A percentile compares a stretch with the other conserved stretches of the same genome.
Evolutionary conservation across 2,888 invertebrate species (phyloP).

Genomic region (Protodeltote pygarga): DNA sequence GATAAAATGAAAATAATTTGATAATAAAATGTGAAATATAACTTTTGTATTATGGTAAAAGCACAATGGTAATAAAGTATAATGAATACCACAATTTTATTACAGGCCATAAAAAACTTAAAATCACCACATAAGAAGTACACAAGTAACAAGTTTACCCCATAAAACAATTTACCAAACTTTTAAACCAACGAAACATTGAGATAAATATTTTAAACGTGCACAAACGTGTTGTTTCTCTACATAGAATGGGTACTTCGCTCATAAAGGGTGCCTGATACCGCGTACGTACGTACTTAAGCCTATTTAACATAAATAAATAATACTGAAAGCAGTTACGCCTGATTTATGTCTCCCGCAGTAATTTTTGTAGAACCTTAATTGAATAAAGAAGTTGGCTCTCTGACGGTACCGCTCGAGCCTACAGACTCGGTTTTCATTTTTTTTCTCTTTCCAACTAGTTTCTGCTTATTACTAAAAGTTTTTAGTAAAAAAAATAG

Average conservation of each 20-base stretch:
- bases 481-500: neutral
- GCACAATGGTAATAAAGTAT: too few relatives aligned
- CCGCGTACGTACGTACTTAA: slow-evolving; percentile 62
- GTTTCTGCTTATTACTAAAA: slow-evolving; percentile 1
- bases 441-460: neutral
- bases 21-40: too few relatives aligned
- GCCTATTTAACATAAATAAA: slow-evolving; percentile 78
- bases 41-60: too few relatives aligned
- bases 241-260: slow-evolving; percentile 33
- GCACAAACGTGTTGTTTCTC: slow-evolving; percentile 25
- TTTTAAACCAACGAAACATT: slow-evolving; percentile 17
- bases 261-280: slow-evolving; percentile 57
- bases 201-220: slow-evolving; percentile 30
- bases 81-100: slow-evolving; percentile 1
- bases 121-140: neutral
- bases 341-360: slow-evolving; percentile 69
- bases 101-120: neutral
- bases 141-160: slow-evolving; percentile 1
- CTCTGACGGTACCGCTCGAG: slow-evolving; percentile 7
- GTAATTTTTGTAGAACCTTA: slow-evolving; percentile 74
- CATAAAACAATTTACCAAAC: slow-evolving; percentile 11
- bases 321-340: slow-evolving; percentile 72
- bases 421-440: neutral
- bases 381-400: slow-evolving; percentile 73
- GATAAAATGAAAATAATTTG: too few relatives aligned